Conservation (phyloP, 2,888 invertebrate species). For the Dicyrtoma fusca region DNA sequence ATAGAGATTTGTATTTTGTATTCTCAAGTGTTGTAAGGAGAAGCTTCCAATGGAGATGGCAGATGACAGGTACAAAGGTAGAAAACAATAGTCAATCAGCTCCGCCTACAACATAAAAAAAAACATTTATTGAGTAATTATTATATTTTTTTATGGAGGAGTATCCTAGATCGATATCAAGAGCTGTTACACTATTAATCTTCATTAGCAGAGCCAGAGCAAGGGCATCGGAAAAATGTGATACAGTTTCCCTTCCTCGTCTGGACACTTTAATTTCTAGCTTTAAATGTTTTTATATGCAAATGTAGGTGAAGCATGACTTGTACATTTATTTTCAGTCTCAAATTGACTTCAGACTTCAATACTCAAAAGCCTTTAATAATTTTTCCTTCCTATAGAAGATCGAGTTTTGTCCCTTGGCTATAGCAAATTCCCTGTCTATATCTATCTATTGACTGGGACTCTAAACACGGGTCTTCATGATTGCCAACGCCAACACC, state of each 20-base stretch:
- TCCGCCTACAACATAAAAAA: constrained; percentile 35
- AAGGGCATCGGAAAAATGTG: neutral
- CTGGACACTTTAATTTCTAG: neutral
- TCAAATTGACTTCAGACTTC: neutral
- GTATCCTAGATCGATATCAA: neutral
- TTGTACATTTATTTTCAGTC: constrained; percentile 1
- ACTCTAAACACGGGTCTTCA: too few relatives aligned
- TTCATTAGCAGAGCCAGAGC: constrained; percentile 12
- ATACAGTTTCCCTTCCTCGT: neutral
- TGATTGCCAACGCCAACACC: too few relatives aligned
- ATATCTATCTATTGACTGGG: too few relatives aligned
- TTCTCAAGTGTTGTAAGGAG: too few relatives aligned
- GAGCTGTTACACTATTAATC: constrained; percentile 17
- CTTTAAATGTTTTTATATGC: neutral
- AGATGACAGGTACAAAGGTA: too few relatives aligned
- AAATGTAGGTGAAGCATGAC: constrained; percentile 21
- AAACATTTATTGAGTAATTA: constrained; percentile 11
- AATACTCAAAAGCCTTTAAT: neutral
- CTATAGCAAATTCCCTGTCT: too few relatives aligned
- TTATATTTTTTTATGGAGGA: neutral
- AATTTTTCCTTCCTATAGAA: neutral
- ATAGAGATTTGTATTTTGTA: too few relatives aligned
- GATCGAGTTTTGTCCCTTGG: too few relatives aligned
- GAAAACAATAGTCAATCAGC: constrained; percentile 38
- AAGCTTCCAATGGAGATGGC: constrained; percentile 13